phyloP scores from a whole-genome alignment of 2,888 invertebrate species.

The Troilus luridus region DNA sequence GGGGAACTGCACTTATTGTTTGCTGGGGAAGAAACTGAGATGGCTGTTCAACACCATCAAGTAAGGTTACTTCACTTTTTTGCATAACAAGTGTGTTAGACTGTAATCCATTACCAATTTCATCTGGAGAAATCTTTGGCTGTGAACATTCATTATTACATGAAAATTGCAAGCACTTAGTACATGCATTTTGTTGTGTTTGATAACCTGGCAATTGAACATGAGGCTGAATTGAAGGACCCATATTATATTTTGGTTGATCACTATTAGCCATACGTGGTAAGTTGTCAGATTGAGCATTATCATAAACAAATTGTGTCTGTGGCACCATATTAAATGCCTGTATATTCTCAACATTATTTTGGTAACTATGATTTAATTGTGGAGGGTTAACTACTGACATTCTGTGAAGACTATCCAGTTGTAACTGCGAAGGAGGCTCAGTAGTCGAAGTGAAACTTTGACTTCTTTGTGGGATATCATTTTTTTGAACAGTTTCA shows the following conservation, averaged over 20 bases:
- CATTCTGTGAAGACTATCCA: conserved; percentile 54
- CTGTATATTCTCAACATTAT: conserved; percentile 1
- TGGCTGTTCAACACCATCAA: neutral
- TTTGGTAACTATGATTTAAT: conserved; percentile 25
- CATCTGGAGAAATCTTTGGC: conserved; percentile 9
- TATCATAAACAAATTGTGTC: conserved; percentile 14
- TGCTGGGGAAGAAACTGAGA: conserved; percentile 1
- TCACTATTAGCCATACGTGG: neutral
- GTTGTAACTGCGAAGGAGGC: neutral
- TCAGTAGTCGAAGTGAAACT: conserved; percentile 23
- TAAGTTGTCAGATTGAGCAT: neutral
- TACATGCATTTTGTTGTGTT: conserved; percentile 16
- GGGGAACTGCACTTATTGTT: too few relatives aligned
- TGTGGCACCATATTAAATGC: conserved; percentile 11
- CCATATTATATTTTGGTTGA: neutral
- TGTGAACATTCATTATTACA: neutral
- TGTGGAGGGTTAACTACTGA: conserved; percentile 54
- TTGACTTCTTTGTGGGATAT: conserved; percentile 42
- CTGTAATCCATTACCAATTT: neutral
- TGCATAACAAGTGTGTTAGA: neutral
- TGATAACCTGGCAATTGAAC: conserved; percentile 25
- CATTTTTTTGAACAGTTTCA: conserved; percentile 6
- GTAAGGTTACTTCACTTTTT: neutral
- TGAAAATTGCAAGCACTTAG: neutral
- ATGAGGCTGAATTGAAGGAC: neutral